phyloP scores from a whole-genome alignment of 2,888 invertebrate genomes.

The Drosophila birchii region DNA sequence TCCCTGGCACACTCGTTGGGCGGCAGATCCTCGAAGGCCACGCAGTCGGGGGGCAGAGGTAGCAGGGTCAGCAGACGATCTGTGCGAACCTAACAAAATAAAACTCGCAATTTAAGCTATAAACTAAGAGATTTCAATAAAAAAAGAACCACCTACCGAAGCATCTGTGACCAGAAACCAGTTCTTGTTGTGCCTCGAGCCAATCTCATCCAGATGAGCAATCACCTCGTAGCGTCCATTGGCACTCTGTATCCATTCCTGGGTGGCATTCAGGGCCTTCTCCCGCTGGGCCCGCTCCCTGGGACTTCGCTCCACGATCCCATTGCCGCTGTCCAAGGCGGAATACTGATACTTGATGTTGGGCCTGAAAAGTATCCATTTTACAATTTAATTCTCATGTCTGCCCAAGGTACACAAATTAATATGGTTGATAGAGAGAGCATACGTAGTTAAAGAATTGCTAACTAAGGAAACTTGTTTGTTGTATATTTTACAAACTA shows the following conservation, averaged over 20 bases:
- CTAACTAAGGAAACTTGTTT: constrained; percentile 52
- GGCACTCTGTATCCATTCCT: constrained; percentile 86
- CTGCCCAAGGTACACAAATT: rapidly evolving
- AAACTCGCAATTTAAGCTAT: not conserved
- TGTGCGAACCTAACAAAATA: constrained; percentile 82
- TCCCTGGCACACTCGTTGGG: constrained; percentile 88
- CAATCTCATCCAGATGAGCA: constrained; percentile 92
- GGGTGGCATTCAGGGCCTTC: constrained; percentile 88
- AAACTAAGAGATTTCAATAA: not conserved
- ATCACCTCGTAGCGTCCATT: constrained; percentile 91
- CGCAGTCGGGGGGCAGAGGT: constrained; percentile 84
- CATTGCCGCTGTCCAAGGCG: constrained; percentile 87
- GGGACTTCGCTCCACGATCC: constrained; percentile 87
- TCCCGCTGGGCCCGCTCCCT: constrained; percentile 88
- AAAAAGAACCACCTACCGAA: constrained; percentile 85
- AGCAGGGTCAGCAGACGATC: constrained; percentile 85
- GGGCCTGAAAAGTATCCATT: constrained; percentile 74
- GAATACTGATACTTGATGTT: constrained; percentile 87
- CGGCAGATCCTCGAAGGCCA: constrained; percentile 85
- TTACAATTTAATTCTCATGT: not conserved
- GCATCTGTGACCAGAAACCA: constrained; percentile 96
- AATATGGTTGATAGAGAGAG: constrained; percentile 10
- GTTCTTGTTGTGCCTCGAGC: constrained; percentile 93
- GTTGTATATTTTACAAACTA: constrained; percentile 45
- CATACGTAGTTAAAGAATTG: constrained; percentile 29